Evolutionary conservation across 2,888 invertebrate genomes (phyloP), one percentile per base, ranked within the genome.

Genomic region (Melanostoma scalare): DNA sequence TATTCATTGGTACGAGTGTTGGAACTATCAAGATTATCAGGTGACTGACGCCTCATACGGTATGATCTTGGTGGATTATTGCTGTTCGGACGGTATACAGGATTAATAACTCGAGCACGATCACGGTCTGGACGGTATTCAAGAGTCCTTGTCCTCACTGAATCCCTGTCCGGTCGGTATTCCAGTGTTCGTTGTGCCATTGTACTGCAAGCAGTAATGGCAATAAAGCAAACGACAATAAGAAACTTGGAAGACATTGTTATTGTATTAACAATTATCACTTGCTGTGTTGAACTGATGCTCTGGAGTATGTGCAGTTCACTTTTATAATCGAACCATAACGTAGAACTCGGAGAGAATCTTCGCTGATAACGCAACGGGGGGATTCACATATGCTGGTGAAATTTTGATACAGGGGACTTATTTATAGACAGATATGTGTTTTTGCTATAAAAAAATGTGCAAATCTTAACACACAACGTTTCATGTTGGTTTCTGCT

Each of bases 41-140:
- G 33, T 10, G 53, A 33, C 6, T 67, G 53, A 0, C 67, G 53
- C 20, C 52, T 42, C 20, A 50, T 30, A 9, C 63, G 63, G 5
- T 9, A 58, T 33, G 50, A 4, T 40, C 44, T 48, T 33, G 46
- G 53, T 9, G 30, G 46, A 4, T 58, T 44, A 0, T 67, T 46
- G 6, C 20, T 36, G 9, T 56, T 52, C 35, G 75, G 52, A 2
- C 65, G 78, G 20, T 78, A 78, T 3, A 53, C 46, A 6, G 79
- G 74, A 3, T 68, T 33, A n/a, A 50, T 44, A 0, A 40, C 36
- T 20, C 55, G 67, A n/a, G 50, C 31, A 56, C 38, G 74, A 4
- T 79, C 79, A 20, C 74, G 67, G 44, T 74, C 42, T 71, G 80
- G 80, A 0, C 65, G 69, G 44, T 81, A 81, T 71, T 81, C 76